Conservation (phyloP, 1,140 invertebrate genomes). For the Sitophilus oryzae region DNA sequence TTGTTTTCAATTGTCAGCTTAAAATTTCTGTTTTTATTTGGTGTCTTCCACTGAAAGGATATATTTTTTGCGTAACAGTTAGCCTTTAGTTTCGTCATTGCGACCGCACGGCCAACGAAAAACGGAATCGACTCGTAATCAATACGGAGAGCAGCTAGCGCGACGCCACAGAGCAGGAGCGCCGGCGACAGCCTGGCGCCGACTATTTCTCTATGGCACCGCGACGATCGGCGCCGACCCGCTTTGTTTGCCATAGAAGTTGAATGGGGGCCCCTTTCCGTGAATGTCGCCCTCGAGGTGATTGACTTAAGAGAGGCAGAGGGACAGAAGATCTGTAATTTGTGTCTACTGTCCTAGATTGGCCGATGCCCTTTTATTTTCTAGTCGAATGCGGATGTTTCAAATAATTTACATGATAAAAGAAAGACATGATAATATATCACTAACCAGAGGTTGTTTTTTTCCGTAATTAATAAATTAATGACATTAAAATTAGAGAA, state of each 20-base stretch:
- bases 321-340: not conserved
- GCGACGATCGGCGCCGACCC: constrained; percentile 3
- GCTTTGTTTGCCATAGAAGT: not conserved
- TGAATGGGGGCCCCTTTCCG: not conserved
- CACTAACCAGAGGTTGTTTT: no score
- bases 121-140: constrained; percentile 2
- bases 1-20: no score
- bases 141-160: constrained; percentile 4
- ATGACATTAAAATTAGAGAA: no score
- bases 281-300: not conserved
- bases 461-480: no score
- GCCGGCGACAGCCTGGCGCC: constrained; percentile 13
- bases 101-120: not conserved
- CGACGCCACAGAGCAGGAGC: constrained; percentile 9
- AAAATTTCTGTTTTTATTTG: no score
- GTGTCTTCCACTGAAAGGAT: no score
- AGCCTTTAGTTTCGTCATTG: not conserved
- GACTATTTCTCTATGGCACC: constrained; percentile 9
- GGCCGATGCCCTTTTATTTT: no score
- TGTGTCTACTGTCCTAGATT: not conserved
- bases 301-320: not conserved
- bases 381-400: no score
- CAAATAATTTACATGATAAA: no score
- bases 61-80: not conserved
- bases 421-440: no score